Base-by-base conservation (phyloP, 2,113 vertebrate species). In the Amphiprion percula region DNA sequence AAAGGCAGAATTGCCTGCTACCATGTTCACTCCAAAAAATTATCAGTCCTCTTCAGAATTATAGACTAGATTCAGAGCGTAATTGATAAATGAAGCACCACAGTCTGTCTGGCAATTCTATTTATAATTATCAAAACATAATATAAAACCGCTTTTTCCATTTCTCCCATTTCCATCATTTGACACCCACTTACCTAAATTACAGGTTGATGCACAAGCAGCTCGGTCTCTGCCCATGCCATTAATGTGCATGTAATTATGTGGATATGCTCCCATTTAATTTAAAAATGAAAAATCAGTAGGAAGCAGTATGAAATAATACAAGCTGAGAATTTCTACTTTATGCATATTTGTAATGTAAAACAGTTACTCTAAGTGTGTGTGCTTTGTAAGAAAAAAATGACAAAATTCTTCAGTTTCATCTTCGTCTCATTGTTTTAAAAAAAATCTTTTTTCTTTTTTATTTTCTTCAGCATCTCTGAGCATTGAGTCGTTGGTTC, bases 1-100 rank as follows among this genome's bases (percentile, higher is more conserved):
- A n/a, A 19, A 21, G 5, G 17, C n/a, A 21, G n/a, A 15, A 15
- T 52, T n/a, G 5, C 49, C 49, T 10, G 49, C 10, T 52, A n/a
- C 19, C 33, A 17, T 41, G 7, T 39, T 24, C 5, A 49, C 3
- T 1, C 16, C 21, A 67, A 21, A 2, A 52, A 19, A 19, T 24
- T 11, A 4, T 62, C 30, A 10, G 15, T 39, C 17, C 50, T 55
- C 52, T 47, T 5, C 1, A 24, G 47, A 59, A 60, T 74, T 60
- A 69, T 5, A 28, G 67, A 10, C 61, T 72, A 26, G 59, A 76
- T 52, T 71, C 39, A 71, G 72, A 62, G 21, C 44, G 60, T 23
- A 62, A 60, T 76, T 71, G 66, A 72, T 76, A 6, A 1, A 19
- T 10, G 30, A 68, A 56, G 47, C 59, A 65, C 6, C 41, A n/a